Evolutionary conservation across 2,113 vertebrate genomes (phyloP).

Genomic region (Xiphophorus hellerii): DNA sequence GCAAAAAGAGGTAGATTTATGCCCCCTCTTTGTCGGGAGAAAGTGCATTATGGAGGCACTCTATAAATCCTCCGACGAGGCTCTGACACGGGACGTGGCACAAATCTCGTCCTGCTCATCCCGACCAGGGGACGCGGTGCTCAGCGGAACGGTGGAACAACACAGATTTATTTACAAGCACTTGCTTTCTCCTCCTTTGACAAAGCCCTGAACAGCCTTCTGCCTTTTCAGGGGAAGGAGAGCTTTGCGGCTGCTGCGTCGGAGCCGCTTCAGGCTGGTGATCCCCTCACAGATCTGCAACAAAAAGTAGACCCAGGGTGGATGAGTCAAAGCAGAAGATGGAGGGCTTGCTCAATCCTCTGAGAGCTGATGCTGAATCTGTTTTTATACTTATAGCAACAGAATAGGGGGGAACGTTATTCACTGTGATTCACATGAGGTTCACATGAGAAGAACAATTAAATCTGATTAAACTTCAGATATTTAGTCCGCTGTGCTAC

Average conservation of each 20-base stretch:
- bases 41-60: slow-evolving; percentile 61
- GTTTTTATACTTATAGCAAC: background rate
- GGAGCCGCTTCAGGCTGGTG: slow-evolving; percentile 16
- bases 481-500: background rate
- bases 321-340: slow-evolving; percentile 17
- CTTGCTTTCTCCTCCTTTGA: slow-evolving; percentile 23
- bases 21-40: slow-evolving; percentile 46
- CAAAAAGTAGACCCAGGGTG: slow-evolving; percentile 18
- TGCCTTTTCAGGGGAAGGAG: slow-evolving; percentile 24
- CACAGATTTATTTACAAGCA: slow-evolving; percentile 34
- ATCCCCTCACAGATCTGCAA: slow-evolving; percentile 29
- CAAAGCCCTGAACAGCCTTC: slow-evolving; percentile 15
- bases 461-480: background rate
- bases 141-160: slow-evolving; percentile 32
- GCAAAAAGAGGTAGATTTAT: slow-evolving; percentile 65
- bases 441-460: background rate
- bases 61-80: slow-evolving; percentile 61
- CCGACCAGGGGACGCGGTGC: slow-evolving; percentile 15
- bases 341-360: slow-evolving; percentile 25
- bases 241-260: slow-evolving; percentile 32
- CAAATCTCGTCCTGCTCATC: slow-evolving; percentile 38
- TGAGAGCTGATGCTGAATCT: background rate
- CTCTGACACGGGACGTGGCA: slow-evolving; percentile 33
- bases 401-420: background rate
- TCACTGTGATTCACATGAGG: background rate